These are phyloP conservation scores for Drosophila prosaltans DNA, from an alignment of 1,140 invertebrate genomes.

Conservation along the genomic window DNA sequence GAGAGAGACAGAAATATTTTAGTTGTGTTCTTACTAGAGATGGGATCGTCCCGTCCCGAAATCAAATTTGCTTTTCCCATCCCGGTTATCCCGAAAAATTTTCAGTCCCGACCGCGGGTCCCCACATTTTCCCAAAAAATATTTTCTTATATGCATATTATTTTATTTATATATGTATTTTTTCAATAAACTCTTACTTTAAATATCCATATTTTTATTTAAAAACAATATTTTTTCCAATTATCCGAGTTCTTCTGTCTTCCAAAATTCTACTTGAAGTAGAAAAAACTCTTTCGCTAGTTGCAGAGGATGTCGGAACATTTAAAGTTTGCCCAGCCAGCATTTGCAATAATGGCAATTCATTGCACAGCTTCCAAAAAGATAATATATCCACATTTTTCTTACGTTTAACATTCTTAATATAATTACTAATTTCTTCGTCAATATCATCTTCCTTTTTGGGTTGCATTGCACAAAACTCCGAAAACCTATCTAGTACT, in stretches of 20 bases:
- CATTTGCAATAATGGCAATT: constrained; percentile 1
- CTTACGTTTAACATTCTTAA: background rate
- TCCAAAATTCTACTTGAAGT: constrained; percentile 7
- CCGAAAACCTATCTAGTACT: constrained; percentile 3
- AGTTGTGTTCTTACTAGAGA: background rate
- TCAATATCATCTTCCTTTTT: constrained; percentile 3
- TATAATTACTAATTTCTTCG: constrained; percentile 3
- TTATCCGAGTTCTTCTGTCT: background rate
- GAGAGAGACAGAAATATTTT: too few relatives aligned
- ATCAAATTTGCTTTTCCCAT: constrained; percentile 6
- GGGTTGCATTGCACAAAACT: constrained; percentile 1
- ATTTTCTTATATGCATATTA: constrained; percentile 1
- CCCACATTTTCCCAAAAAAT: background rate
- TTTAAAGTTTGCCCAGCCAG: background rate
- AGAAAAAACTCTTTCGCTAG: background rate
- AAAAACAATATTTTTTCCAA: background rate
- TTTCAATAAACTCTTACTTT: background rate
- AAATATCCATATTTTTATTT: background rate
- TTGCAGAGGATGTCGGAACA: background rate
- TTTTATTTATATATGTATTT: constrained; percentile 4
- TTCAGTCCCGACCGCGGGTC: constrained; percentile 2
- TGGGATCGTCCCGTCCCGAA: background rate
- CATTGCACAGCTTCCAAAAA: background rate
- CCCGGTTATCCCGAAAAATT: constrained; percentile 5
- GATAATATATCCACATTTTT: background rate